A percentile compares a stretch with the other conserved stretches of the same genome.
These are phyloP conservation scores for Dromius quadrimaculatus DNA, from an alignment of 2,888 invertebrate genomes.

Conservation along the genomic window DNA sequence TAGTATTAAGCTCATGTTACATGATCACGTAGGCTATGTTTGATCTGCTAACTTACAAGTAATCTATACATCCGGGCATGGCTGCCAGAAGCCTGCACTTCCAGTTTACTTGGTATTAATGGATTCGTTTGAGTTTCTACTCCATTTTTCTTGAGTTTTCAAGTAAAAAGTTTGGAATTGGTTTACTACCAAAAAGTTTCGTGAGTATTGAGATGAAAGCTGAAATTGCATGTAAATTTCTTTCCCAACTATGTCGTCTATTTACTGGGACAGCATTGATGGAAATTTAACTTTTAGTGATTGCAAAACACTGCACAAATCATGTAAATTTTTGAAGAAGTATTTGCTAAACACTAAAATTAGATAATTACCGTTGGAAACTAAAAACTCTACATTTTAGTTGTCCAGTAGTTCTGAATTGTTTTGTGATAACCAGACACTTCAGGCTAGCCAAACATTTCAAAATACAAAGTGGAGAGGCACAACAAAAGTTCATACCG, in stretches of 20 bases:
- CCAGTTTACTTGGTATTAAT: conserved; percentile 4
- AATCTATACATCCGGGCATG: background rate
- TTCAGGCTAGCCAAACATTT: background rate
- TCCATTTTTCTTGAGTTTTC: conserved; percentile 2
- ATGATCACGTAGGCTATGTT: background rate
- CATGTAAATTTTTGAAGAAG: no score
- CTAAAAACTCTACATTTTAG: background rate
- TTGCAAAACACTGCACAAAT: no score
- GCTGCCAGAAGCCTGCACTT: background rate
- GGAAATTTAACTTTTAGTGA: no score
- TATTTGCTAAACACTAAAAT: no score
- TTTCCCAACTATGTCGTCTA: no score
- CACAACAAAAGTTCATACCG: conserved; percentile 3
- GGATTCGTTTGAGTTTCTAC: conserved; percentile 23
- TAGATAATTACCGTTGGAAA: conserved; percentile 15
- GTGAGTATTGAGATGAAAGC: no score
- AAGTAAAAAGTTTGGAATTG: background rate
- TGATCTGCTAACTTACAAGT: background rate
- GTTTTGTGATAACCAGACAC: conserved; percentile 13
- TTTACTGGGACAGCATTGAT: no score
- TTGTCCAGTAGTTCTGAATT: conserved; percentile 25
- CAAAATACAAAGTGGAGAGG: background rate
- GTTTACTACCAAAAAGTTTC: background rate
- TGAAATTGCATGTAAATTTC: no score
- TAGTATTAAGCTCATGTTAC: conserved; percentile 2